phyloP scores from a whole-genome alignment of 2,113 vertebrate genomes.

The Cottus gobio region DNA sequence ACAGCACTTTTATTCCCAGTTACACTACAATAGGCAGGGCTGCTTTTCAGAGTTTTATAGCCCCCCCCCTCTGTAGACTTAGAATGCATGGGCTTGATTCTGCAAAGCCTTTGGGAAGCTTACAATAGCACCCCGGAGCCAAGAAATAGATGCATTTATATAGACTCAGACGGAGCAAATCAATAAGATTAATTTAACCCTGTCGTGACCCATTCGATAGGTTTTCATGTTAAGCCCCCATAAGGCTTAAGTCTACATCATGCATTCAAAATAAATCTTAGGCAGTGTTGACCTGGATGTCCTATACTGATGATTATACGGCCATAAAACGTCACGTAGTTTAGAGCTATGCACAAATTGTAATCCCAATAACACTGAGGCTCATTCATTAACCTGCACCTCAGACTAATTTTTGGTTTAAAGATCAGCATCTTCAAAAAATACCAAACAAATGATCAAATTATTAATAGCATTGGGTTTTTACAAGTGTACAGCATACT shows the following conservation, averaged over 20 bases:
- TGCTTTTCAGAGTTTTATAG: constrained; percentile 27
- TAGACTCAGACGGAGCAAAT: constrained; percentile 40
- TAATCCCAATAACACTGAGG: neutral
- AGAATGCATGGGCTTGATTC: constrained; percentile 8
- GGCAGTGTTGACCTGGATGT: constrained; percentile 8
- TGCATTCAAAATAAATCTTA: constrained; percentile 31
- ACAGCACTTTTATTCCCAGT: constrained; percentile 3
- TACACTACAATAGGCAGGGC: constrained; percentile 7
- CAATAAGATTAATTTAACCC: constrained; percentile 45
- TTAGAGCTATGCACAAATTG: constrained; percentile 18
- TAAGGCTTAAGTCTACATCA: constrained; percentile 23
- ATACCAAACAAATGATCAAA: neutral
- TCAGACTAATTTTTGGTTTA: constrained; percentile 1
- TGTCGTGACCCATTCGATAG: constrained; percentile 35
- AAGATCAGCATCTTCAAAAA: neutral
- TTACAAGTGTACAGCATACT: neutral
- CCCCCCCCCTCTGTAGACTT: neutral
- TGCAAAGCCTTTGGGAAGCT: constrained; percentile 35
- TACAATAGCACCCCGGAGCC: constrained; percentile 8
- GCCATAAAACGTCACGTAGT: constrained; percentile 22
- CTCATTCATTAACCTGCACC: neutral
- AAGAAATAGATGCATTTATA: constrained; percentile 26
- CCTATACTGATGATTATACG: constrained; percentile 23
- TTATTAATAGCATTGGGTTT: neutral
- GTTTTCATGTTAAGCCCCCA: constrained; percentile 40